Percentiles rank a stretch among this genome's conserved stretches.
phyloP scores from a whole-genome alignment of 2,888 invertebrate genomes.

The Aproaerema taeniolella region DNA sequence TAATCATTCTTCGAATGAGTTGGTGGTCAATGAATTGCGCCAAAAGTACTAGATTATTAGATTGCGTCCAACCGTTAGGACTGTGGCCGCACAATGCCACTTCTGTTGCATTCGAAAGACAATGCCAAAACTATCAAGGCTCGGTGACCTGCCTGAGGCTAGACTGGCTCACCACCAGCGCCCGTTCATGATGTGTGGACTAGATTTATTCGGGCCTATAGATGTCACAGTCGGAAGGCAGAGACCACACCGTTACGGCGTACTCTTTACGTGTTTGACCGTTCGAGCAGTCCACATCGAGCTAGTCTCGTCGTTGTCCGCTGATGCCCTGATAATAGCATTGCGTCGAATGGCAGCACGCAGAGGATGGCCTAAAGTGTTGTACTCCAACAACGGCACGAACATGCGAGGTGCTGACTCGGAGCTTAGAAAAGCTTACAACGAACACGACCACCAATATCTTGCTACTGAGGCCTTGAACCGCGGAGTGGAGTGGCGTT shows the following conservation, averaged over 20 bases:
- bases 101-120: not conserved
- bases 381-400: slow-evolving; percentile 24
- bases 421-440: slow-evolving; percentile 13
- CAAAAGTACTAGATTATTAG: slow-evolving; percentile 8
- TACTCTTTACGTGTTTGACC: slow-evolving; percentile 5
- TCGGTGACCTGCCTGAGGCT: slow-evolving; percentile 19
- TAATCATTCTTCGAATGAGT: not conserved
- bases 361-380: slow-evolving; percentile 17
- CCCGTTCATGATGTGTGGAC: slow-evolving; percentile 16
- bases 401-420: slow-evolving; percentile 20
- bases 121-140: slow-evolving; percentile 1
- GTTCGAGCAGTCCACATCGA: slow-evolving; percentile 3
- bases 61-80: slow-evolving; percentile 10
- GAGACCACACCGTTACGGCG: not conserved
- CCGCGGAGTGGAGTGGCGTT: slow-evolving; percentile 14
- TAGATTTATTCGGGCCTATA: slow-evolving; percentile 16
- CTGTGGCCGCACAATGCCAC: not conserved
- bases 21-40: not conserved
- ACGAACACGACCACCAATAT: slow-evolving; percentile 3
- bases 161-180: slow-evolving; percentile 16
- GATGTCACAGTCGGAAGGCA: slow-evolving; percentile 5
- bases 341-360: slow-evolving; percentile 20
- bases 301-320: not conserved
- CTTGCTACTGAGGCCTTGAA: not conserved
- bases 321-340: slow-evolving; percentile 12